Conservation (phyloP, 2,888 invertebrate species). For the Allygus modestus region DNA sequence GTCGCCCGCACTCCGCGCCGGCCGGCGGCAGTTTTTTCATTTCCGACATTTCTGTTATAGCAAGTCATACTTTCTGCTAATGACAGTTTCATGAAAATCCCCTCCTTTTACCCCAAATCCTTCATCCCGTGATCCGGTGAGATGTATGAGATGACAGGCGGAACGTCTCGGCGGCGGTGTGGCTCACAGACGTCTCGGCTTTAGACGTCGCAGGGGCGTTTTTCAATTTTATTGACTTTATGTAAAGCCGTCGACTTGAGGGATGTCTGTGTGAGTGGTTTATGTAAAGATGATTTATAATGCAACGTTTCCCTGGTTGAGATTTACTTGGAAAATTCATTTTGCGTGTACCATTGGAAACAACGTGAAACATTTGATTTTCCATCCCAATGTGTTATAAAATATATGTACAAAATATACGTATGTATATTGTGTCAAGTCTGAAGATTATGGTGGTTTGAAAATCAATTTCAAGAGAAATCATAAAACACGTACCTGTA, state of each 20-base stretch:
- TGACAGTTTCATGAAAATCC: constrained; percentile 46
- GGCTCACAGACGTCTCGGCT: not conserved
- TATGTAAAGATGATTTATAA: constrained; percentile 1
- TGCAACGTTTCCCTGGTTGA: not conserved
- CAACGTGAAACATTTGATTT: no score
- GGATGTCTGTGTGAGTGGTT: constrained; percentile 8
- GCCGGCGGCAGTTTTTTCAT: constrained; percentile 46
- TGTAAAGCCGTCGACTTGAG: constrained; percentile 18
- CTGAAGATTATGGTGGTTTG: no score
- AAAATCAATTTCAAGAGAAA: no score
- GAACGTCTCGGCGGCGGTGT: not conserved
- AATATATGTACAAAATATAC: no score
- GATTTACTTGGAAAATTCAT: not conserved
- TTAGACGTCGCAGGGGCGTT: constrained; percentile 14
- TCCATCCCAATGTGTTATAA: no score
- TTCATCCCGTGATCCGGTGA: constrained; percentile 1
- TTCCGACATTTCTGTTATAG: constrained; percentile 41
- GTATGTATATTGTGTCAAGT: no score
- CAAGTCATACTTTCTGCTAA: constrained; percentile 55
- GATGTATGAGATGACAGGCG: constrained; percentile 20
- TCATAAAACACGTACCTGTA: no score
- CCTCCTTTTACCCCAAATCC: constrained; percentile 34
- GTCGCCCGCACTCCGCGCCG: not conserved
- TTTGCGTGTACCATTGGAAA: no score
- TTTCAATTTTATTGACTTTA: constrained; percentile 42